phyloP scores from a whole-genome alignment of 1,140 invertebrate genomes.

The Panonychus citri region DNA sequence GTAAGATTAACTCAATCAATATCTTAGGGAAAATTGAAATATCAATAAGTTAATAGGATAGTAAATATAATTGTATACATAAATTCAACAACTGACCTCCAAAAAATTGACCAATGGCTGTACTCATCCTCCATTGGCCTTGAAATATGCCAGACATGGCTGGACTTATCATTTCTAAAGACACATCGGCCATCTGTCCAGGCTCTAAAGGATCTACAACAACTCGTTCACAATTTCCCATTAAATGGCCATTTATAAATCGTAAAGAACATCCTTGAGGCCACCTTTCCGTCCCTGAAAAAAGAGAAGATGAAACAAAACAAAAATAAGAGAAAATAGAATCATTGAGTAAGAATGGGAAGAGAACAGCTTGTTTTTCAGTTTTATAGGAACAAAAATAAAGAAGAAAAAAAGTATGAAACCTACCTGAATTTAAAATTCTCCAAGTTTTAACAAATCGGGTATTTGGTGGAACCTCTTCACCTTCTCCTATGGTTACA shows the following conservation, averaged over 20 bases:
- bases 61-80: too few species aligned
- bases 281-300: constrained; percentile 38
- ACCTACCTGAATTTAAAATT: constrained; percentile 53
- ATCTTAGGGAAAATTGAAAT: too few species aligned
- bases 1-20: too few species aligned
- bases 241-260: constrained; percentile 34
- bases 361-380: too few species aligned
- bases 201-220: constrained; percentile 36
- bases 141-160: constrained; percentile 38
- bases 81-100: constrained; percentile 33
- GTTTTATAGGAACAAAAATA: not conserved
- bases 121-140: constrained; percentile 57
- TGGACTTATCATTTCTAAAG: constrained; percentile 43
- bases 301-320: constrained; percentile 1
- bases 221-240: constrained; percentile 32
- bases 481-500: constrained; percentile 45
- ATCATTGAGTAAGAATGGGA: not conserved
- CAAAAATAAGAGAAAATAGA: not conserved
- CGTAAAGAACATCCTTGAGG: constrained; percentile 46
- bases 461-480: constrained; percentile 44
- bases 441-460: constrained; percentile 51
- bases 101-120: constrained; percentile 50
- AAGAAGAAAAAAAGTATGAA: not conserved
- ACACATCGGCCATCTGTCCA: constrained; percentile 38
- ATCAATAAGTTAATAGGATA: too few species aligned